Conservation (phyloP, 2,113 vertebrate genomes). For the Sebastes fasciatus region DNA sequence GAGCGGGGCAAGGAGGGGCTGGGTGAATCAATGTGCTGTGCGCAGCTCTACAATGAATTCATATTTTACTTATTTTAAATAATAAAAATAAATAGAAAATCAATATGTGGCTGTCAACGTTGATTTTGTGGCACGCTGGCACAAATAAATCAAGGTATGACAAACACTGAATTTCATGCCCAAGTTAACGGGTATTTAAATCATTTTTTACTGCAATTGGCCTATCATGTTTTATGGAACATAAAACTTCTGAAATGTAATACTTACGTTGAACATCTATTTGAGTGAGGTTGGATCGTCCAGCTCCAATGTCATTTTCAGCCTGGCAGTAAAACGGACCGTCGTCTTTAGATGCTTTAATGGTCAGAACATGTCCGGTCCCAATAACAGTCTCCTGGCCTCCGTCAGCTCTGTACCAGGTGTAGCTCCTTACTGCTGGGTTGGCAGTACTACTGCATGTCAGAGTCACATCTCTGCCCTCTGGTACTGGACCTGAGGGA, state of each 20-base stretch:
- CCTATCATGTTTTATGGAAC: background rate
- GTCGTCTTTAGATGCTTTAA: background rate
- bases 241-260: background rate
- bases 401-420: conserved; percentile 49
- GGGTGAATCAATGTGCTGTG: no score
- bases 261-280: conserved; percentile 23
- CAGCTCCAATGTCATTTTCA: conserved; percentile 15
- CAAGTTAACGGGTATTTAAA: no score
- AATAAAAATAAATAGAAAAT: no score
- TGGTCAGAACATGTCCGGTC: background rate
- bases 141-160: no score
- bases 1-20: no score
- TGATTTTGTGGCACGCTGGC: no score
- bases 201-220: no score
- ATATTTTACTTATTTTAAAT: no score
- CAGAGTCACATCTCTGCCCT: background rate
- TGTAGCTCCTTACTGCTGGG: conserved; percentile 26
- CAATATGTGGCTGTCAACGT: no score
- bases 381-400: background rate
- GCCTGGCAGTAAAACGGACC: background rate
- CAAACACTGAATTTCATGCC: no score
- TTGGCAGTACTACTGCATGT: conserved; percentile 29
- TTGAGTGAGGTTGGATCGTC: background rate
- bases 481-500: conserved; percentile 39
- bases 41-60: no score